Percentiles rank a stretch among this genome's conserved stretches.
phyloP scores from a whole-genome alignment of 2,888 invertebrate species.

The Nineta flava region DNA sequence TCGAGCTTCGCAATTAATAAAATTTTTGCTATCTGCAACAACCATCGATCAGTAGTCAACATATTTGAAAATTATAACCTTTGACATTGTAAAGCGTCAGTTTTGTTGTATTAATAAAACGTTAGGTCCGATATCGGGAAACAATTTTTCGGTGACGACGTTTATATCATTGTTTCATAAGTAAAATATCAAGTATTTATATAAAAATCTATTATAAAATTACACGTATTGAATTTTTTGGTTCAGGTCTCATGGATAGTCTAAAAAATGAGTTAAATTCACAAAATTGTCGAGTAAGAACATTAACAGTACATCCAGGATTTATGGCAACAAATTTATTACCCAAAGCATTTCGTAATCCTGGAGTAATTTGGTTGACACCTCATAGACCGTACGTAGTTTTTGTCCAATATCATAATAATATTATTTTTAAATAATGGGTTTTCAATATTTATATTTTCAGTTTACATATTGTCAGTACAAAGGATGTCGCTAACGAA shows the following conservation, averaged over 20 bases:
- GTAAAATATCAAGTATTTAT: no score
- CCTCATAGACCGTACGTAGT: background rate
- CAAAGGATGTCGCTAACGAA: background rate
- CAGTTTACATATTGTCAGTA: background rate
- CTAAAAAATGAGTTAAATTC: background rate
- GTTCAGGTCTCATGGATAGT: background rate
- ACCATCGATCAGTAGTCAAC: no score
- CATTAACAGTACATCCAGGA: background rate
- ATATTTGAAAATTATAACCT: no score
- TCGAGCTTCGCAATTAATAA: no score
- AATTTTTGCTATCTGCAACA: no score
- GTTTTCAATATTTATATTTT: background rate
- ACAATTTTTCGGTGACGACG: no score
- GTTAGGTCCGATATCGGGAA: no score
- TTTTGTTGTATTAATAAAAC: no score
- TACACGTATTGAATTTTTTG: no score
- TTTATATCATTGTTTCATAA: no score
- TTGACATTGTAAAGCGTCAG: no score
- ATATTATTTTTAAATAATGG: background rate
- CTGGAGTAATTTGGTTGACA: background rate
- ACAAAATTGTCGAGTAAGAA: background rate
- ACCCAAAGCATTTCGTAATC: background rate
- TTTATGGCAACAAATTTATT: background rate
- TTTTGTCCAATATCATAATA: background rate
- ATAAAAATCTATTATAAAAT: no score